Conservation (phyloP, 2,888 invertebrate species). For the Trimorus sp. region DNA sequence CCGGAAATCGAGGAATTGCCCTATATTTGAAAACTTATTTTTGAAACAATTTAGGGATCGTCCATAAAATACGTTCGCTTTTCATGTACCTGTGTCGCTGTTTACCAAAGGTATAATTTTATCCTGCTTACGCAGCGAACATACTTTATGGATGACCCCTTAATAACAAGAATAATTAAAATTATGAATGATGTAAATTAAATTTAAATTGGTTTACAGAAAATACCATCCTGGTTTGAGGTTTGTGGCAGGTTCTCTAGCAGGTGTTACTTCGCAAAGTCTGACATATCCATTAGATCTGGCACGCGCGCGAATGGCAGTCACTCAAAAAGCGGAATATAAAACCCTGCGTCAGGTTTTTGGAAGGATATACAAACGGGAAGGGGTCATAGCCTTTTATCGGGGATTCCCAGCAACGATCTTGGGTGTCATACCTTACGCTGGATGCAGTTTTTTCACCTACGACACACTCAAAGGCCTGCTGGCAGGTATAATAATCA, state of each 20-base stretch:
- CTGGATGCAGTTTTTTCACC: conserved; percentile 98
- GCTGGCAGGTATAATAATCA: conserved; percentile 85
- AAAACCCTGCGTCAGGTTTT: conserved; percentile 85
- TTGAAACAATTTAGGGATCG: too few species aligned
- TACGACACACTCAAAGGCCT: conserved; percentile 96
- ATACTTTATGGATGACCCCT: too few species aligned
- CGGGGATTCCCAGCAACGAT: conserved; percentile 95
- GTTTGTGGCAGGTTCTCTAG: conserved; percentile 95
- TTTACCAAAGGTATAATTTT: too few species aligned
- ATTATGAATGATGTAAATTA: too few species aligned
- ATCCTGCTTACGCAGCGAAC: too few species aligned
- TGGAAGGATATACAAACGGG: conserved; percentile 87
- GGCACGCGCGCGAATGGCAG: conserved; percentile 98
- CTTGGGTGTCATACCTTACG: conserved; percentile 97
- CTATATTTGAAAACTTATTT: too few species aligned
- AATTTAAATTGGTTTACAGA: conserved; percentile 12
- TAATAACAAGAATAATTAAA: too few species aligned
- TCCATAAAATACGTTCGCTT: too few species aligned
- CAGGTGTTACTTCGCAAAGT: conserved; percentile 97
- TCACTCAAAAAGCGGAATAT: conserved; percentile 91
- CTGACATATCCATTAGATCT: conserved; percentile 98
- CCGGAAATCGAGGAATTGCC: too few species aligned
- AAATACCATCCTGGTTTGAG: conserved; percentile 80
- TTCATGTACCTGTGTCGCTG: too few species aligned
- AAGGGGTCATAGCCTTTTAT: conserved; percentile 91